Evolutionary conservation across 2,888 invertebrate genomes (phyloP).

Genomic region (Agrochola macilenta): DNA sequence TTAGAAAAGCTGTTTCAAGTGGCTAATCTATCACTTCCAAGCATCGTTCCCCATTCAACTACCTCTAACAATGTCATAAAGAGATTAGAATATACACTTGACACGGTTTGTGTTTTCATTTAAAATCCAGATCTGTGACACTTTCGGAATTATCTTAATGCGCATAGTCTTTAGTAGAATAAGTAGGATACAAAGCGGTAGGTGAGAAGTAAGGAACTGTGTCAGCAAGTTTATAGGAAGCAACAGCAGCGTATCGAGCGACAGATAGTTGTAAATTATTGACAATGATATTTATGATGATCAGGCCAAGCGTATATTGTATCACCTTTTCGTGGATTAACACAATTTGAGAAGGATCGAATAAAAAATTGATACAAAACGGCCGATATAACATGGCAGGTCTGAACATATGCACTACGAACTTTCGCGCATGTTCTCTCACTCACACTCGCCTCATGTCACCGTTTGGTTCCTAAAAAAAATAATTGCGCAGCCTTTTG

Average conservation of each 20-base stretch:
- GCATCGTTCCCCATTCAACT: constrained; percentile 9
- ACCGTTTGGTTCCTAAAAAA: too few relatives aligned
- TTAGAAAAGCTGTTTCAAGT: background rate
- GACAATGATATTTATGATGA: background rate
- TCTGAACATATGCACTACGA: too few relatives aligned
- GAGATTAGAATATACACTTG: constrained; percentile 15
- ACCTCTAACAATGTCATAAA: constrained; percentile 8
- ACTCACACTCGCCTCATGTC: too few relatives aligned
- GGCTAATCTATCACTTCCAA: background rate
- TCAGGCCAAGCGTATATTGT: background rate
- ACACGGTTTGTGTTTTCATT: constrained; percentile 16
- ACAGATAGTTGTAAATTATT: background rate
- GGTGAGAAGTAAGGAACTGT: background rate
- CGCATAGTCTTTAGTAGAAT: background rate
- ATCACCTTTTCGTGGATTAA: background rate
- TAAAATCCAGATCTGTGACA: constrained; percentile 23
- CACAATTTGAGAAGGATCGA: background rate
- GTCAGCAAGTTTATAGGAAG: constrained; percentile 6
- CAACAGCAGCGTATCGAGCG: too few relatives aligned
- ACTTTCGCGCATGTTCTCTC: too few relatives aligned
- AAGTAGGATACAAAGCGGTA: constrained; percentile 12
- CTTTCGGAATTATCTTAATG: constrained; percentile 28
- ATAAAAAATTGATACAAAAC: background rate
- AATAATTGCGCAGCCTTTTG: too few relatives aligned
- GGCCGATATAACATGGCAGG: too few relatives aligned